Conservation (phyloP, 2,888 invertebrate genomes). For the Scaptomyza caliginosa region DNA sequence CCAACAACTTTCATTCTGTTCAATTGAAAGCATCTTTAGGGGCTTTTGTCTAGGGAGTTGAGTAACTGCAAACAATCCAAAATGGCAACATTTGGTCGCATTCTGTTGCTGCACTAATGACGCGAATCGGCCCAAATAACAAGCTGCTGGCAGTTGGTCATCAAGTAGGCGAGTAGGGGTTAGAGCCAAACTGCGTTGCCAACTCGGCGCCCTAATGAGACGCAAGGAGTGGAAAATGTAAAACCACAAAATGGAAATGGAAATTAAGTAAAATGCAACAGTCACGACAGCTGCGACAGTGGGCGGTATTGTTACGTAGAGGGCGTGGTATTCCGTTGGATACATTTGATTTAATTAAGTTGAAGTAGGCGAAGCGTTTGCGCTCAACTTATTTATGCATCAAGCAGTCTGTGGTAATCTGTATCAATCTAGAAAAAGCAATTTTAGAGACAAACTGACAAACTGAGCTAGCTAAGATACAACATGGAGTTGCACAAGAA, state of each 20-base stretch:
- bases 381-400: background rate
- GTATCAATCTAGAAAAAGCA: background rate
- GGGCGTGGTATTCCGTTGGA: conserved; percentile 42
- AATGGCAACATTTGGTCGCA: conserved; percentile 54
- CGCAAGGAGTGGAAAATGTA: conserved; percentile 28
- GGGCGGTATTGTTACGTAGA: conserved; percentile 18
- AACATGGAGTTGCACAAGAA: conserved; percentile 1
- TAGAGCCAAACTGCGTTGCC: conserved; percentile 35
- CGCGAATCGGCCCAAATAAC: conserved; percentile 73
- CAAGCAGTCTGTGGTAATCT: background rate
- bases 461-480: background rate
- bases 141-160: conserved; percentile 70
- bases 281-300: conserved; percentile 27
- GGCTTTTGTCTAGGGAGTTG: conserved; percentile 10
- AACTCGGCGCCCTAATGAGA: conserved; percentile 61
- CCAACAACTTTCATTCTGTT: conserved; percentile 22
- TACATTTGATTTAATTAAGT: conserved; percentile 67
- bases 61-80: conserved; percentile 8
- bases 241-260: conserved; percentile 49
- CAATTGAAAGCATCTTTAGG: conserved; percentile 21
- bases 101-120: conserved; percentile 64
- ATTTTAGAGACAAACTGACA: too few species aligned
- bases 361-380: conserved; percentile 19
- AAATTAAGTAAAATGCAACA: conserved; percentile 68
- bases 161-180: conserved; percentile 34